Base-by-base conservation (phyloP, 2,888 invertebrate genomes). In the Heliconius aoede region DNA sequence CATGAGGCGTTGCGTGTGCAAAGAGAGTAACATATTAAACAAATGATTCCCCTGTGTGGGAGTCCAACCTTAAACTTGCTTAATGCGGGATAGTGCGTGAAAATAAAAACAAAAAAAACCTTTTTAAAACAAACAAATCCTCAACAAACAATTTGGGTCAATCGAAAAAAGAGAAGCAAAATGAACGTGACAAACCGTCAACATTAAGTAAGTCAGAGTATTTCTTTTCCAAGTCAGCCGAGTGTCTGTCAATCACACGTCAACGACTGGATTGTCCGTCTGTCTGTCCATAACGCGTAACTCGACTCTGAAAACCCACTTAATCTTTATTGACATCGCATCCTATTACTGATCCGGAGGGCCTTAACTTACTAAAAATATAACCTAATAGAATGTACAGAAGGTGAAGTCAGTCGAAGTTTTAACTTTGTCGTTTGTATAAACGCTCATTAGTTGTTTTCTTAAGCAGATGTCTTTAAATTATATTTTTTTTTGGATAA, bases 271-370 rank as follows among this genome's bases (percentile, higher is more conserved):
- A 84, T 83, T 81, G 83, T 83, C 82, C 79, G 82, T 83, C 83
- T 80, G 81, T 81, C 83, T 81, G 84, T 83, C 83, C 79, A 79
- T 82, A 81, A 82, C 80, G 84, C 84, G 85, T 84, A 85, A 85
- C 85, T 82, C 83, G 85, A 85, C 82, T 83, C 85, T 82, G 80
- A 77, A 82, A 84, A 83, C 83, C 82, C 83, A 83, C 85, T 84
- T 85, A 85, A 85, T 85, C 85, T 84, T 85, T 85, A 85, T 85
- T 85, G 85, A 85, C 85, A 83, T 85, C 82, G 82, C 80, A 76
- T 81, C 81, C 65, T 77, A 69, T 73, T 74, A 72, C 72, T 65
- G 69, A 32, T 62, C 55, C 24, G 32, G 26, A 4, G 60, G 40
- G 24, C 7, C 15, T 60, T 15, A 60, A 26, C 26, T 26, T 11